Conservation (phyloP, 2,888 invertebrate species). For the Drosophila robusta region DNA sequence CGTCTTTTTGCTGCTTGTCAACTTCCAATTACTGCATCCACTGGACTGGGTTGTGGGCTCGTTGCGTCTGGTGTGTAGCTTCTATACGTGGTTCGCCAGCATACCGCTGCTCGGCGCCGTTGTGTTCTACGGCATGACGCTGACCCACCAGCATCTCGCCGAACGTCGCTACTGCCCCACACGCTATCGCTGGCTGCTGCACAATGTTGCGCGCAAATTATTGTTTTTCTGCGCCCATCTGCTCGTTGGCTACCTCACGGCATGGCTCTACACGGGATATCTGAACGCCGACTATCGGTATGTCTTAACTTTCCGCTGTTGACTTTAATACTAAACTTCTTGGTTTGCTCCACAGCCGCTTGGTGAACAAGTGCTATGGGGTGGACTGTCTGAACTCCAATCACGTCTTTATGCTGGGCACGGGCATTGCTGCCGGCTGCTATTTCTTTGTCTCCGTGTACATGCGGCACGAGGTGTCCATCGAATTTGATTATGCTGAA, state of each 20-base stretch:
- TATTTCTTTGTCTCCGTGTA: conserved; percentile 84
- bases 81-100: conserved; percentile 88
- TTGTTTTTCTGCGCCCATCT: conserved; percentile 86
- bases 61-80: conserved; percentile 86
- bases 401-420: conserved; percentile 88
- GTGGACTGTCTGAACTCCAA: conserved; percentile 88
- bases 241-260: conserved; percentile 88
- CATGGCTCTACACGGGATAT: conserved; percentile 89
- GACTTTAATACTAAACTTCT: not conserved
- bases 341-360: conserved; percentile 43
- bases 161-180: conserved; percentile 88
- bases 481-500: conserved; percentile 90
- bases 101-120: conserved; percentile 88
- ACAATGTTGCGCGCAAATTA: conserved; percentile 88
- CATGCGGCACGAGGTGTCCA: conserved; percentile 75
- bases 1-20: conserved; percentile 86
- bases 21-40: conserved; percentile 88
- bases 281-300: conserved; percentile 87
- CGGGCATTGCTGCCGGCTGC: conserved; percentile 89
- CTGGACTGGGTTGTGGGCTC: conserved; percentile 88
- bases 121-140: conserved; percentile 90
- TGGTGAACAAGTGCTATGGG: conserved; percentile 66
- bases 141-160: conserved; percentile 89
- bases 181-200: conserved; percentile 88
- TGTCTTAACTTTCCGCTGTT: conserved; percentile 33